Conservation (phyloP, 1,140 invertebrate genomes). For the Teleopsis dalmanni region DNA sequence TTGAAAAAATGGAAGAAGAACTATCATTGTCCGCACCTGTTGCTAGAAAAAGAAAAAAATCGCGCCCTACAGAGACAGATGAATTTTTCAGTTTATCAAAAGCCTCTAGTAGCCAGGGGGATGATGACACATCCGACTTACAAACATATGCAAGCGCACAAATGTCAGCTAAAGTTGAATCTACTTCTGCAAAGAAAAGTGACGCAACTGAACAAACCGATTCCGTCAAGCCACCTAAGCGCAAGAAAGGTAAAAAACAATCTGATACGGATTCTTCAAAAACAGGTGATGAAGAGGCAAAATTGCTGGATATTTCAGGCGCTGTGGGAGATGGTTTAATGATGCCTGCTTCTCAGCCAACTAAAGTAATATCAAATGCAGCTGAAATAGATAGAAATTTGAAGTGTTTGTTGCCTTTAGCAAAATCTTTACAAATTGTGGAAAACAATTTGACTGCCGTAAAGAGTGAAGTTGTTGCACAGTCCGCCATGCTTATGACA, state of each 20-base stretch:
- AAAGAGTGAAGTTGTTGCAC: slow-evolving; percentile 53
- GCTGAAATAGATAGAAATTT: slow-evolving; percentile 34
- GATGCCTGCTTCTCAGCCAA: slow-evolving; percentile 18
- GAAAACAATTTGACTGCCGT: slow-evolving; percentile 48
- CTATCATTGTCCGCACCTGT: slow-evolving; percentile 28
- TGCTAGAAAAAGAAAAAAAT: slow-evolving; percentile 38
- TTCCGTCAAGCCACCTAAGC: slow-evolving; percentile 34
- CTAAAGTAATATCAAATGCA: slow-evolving; percentile 27
- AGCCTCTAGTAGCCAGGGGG: slow-evolving; percentile 31
- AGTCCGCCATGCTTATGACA: slow-evolving; percentile 56
- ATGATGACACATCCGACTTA: slow-evolving; percentile 50
- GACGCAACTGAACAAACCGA: slow-evolving; percentile 14
- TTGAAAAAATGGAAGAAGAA: slow-evolving; percentile 39
- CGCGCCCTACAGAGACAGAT: slow-evolving; percentile 39
- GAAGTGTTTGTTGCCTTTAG: slow-evolving; percentile 27
- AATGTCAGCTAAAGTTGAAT: slow-evolving; percentile 46
- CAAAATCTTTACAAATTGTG: slow-evolving; percentile 29
- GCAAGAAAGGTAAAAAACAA: slow-evolving; percentile 39
- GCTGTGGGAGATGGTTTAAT: slow-evolving; percentile 48
- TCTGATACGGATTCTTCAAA: slow-evolving; percentile 36
- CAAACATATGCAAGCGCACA: slow-evolving; percentile 56
- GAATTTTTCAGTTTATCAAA: slow-evolving; percentile 51
- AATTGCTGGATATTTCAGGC: slow-evolving; percentile 46
- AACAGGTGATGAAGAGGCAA: slow-evolving; percentile 40
- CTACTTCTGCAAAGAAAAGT: slow-evolving; percentile 18